A percentile compares a stretch with the other conserved stretches of the same genome.
phyloP scores from a whole-genome alignment of 2,113 vertebrate species.

The Daphoenositta chrysoptera region DNA sequence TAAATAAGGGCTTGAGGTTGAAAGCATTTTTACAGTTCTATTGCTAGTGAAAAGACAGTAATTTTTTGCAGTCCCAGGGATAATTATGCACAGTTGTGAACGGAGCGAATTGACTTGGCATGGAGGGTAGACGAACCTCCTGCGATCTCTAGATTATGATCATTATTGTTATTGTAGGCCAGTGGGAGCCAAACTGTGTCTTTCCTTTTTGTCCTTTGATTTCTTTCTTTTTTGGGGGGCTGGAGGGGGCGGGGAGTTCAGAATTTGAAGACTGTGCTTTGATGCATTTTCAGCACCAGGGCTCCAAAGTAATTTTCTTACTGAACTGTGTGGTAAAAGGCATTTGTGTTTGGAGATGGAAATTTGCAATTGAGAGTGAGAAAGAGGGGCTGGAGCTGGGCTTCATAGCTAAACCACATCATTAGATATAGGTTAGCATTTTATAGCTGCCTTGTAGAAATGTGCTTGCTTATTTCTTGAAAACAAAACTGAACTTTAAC shows the following conservation, averaged over 20 bases:
- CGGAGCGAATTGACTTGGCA: neutral
- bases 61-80: neutral
- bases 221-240: neutral
- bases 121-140: neutral
- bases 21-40: neutral
- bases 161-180: neutral
- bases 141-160: neutral
- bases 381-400: neutral
- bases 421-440: neutral
- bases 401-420: neutral
- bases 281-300: slow-evolving; percentile 4
- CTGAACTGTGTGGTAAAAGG: neutral
- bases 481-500: neutral
- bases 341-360: neutral
- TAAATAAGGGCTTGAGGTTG: neutral
- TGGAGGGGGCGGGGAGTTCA: neutral
- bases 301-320: slow-evolving; percentile 5
- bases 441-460: neutral
- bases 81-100: neutral
- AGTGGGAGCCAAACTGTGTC: neutral
- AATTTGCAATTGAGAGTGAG: neutral
- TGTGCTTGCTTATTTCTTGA: neutral
- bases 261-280: neutral
- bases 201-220: neutral
- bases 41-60: neutral